Percentiles rank a stretch among this genome's conserved stretches.
Conservation (phyloP, 2,888 invertebrate genomes). For the Leptinotarsa peninsularis region DNA sequence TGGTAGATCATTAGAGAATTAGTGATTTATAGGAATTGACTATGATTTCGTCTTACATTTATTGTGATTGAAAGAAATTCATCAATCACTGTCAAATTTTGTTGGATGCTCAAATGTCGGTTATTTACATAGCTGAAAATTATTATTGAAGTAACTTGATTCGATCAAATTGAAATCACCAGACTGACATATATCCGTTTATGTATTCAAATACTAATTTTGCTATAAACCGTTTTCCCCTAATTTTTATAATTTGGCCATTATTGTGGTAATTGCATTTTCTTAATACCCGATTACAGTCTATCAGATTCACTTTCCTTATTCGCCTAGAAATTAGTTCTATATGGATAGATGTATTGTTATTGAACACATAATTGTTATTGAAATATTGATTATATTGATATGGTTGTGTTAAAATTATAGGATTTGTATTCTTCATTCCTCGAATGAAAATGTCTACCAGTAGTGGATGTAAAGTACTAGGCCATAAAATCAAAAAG, state of each 20-base stretch:
- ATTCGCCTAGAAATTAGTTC: neutral
- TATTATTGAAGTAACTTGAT: neutral
- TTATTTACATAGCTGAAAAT: neutral
- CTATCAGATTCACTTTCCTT: neutral
- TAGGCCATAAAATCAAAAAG: conserved; percentile 10
- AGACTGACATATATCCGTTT: neutral
- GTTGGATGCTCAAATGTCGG: no score
- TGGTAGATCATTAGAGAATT: no score
- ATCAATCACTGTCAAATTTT: no score
- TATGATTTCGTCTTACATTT: no score
- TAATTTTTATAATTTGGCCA: neutral
- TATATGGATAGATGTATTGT: neutral
- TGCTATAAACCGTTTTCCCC: conserved; percentile 5
- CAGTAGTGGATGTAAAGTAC: neutral
- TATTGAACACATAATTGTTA: neutral
- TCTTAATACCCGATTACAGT: neutral
- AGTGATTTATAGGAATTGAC: neutral
- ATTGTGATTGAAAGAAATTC: no score
- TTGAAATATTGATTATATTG: conserved; percentile 12
- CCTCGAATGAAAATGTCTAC: neutral
- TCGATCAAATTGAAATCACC: neutral
- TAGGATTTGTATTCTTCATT: neutral
- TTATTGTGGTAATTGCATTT: neutral
- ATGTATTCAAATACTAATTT: neutral
- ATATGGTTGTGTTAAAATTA: conserved; percentile 10